Conservation (phyloP, 2,113 vertebrate genomes). For the Syrrhaptes paradoxus region DNA sequence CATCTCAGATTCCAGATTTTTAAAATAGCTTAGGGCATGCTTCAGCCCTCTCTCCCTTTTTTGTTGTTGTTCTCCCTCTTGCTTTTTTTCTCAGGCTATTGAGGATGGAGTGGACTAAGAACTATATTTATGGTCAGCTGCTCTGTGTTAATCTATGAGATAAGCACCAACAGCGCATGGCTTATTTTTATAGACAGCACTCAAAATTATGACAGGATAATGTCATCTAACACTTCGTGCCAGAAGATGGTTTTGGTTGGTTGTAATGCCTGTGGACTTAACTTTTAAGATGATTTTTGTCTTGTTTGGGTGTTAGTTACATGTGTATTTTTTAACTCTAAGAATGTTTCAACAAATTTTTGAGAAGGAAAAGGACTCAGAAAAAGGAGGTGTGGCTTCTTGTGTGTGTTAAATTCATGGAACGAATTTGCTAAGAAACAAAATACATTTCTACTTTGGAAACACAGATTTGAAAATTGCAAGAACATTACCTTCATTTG, state of each 20-base stretch:
- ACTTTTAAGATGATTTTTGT: background rate
- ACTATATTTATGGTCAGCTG: background rate
- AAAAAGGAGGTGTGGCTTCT: background rate
- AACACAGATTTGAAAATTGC: background rate
- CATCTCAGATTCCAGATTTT: background rate
- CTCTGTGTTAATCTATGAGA: conserved; percentile 18
- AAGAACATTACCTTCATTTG: fast-evolving
- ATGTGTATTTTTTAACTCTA: background rate
- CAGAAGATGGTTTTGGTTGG: background rate
- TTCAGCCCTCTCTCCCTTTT: background rate
- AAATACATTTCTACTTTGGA: background rate
- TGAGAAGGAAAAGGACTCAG: background rate
- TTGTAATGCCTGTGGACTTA: background rate
- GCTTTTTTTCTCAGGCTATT: background rate
- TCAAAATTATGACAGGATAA: background rate
- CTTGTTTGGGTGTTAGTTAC: background rate
- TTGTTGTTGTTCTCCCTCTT: background rate
- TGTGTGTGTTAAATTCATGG: background rate
- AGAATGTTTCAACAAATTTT: background rate
- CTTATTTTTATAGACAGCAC: conserved; percentile 3
- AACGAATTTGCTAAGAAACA: background rate
- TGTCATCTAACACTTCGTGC: background rate
- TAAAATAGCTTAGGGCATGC: background rate
- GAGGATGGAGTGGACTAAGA: background rate
- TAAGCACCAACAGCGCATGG: background rate